These are phyloP conservation scores for Drosophila melanosoma DNA, from an alignment of 2,888 invertebrate species.

Conservation along the genomic window DNA sequence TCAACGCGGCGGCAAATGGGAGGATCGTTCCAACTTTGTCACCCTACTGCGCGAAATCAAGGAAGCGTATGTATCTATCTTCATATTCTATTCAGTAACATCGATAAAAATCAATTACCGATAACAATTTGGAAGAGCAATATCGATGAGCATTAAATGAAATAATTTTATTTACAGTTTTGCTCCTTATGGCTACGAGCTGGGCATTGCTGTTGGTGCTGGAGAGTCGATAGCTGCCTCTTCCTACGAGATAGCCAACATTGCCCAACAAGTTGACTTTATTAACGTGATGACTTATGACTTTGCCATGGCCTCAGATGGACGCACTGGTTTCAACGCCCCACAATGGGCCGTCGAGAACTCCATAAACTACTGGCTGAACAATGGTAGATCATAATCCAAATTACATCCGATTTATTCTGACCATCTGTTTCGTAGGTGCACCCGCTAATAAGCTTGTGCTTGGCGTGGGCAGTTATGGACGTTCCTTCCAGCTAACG, in stretches of 20 bases:
- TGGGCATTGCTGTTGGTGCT: conserved; percentile 87
- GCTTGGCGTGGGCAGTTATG: too few relatives aligned
- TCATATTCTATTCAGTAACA: conserved; percentile 83
- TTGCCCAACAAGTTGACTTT: conserved; percentile 64
- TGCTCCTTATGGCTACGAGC: conserved; percentile 85
- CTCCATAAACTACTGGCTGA: conserved; percentile 94
- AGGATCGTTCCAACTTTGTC: conserved; percentile 91
- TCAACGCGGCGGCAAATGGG: conserved; percentile 81
- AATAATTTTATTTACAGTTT: conserved; percentile 36
- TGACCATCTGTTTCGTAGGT: too few relatives aligned
- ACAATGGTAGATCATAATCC: conserved; percentile 86
- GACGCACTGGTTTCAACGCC: conserved; percentile 61
- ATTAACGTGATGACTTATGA: conserved; percentile 74
- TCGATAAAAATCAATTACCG: not conserved
- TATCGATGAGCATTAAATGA: not conserved
- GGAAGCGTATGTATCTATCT: conserved; percentile 73
- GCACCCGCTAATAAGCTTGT: too few relatives aligned
- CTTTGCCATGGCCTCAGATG: conserved; percentile 68
- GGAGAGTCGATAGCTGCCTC: conserved; percentile 50
- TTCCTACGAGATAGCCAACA: conserved; percentile 65
- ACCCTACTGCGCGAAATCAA: conserved; percentile 61
- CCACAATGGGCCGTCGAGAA: conserved; percentile 88
- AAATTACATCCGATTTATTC: too few relatives aligned
- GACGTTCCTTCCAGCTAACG: too few relatives aligned
- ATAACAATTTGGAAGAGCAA: not conserved